Percentiles rank a stretch among this genome's conserved stretches.
Conservation (phyloP, 2,113 vertebrate species). For the Smithornis capensis region DNA sequence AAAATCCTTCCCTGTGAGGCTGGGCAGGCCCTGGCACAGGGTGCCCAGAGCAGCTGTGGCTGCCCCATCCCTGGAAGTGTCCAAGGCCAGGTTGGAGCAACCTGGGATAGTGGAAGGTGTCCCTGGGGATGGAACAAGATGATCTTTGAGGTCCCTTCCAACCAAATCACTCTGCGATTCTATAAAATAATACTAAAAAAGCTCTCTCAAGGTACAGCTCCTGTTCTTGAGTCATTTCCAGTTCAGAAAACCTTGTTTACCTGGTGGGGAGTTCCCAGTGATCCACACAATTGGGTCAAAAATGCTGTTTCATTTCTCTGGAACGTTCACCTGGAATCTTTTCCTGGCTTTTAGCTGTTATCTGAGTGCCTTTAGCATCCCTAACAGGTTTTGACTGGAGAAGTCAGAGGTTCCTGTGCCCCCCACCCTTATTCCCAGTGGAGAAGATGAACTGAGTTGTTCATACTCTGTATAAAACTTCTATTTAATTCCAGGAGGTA, state of each 20-base stretch:
- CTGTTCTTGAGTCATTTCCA: neutral
- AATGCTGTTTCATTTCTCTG: neutral
- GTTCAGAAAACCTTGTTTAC: neutral
- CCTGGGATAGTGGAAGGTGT: neutral
- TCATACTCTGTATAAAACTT: neutral
- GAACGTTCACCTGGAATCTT: neutral
- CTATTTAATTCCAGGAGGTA: constrained; percentile 48
- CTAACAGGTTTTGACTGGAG: neutral
- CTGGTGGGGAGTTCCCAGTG: neutral
- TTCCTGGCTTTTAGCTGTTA: neutral
- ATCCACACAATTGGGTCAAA: neutral
- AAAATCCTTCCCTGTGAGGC: rapidly evolving
- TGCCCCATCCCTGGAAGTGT: neutral
- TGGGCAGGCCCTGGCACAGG: neutral
- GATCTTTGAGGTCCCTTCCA: neutral
- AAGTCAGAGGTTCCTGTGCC: neutral
- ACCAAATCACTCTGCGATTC: neutral
- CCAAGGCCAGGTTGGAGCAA: neutral
- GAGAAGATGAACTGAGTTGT: neutral
- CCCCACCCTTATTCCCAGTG: neutral
- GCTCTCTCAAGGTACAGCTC: neutral
- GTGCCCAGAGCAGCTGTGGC: neutral
- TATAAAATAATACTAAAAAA: neutral
- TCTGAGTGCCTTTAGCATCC: neutral
- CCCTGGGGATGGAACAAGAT: neutral